Base-by-base conservation (phyloP, 2,797 vertebrate genomes). In the Melanotaenia parkinsoni region DNA sequence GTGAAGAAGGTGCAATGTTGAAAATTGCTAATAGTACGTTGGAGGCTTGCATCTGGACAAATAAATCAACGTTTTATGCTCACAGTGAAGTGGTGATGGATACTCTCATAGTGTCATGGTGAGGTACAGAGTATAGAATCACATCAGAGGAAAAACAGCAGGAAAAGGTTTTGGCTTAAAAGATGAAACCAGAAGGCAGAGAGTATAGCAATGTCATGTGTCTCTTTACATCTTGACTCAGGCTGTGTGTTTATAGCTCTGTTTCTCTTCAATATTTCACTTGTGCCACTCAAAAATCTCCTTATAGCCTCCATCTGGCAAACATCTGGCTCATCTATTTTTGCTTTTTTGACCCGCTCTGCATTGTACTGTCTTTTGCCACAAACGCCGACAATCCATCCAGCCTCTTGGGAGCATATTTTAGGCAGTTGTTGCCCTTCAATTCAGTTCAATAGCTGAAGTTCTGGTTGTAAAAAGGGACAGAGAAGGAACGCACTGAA, bases 251-350 rank as follows among this genome's bases (percentile, higher is more conserved):
- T 87, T 79, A 79, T 61, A 67, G 60, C 64, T 84, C 62, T 32
- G 56, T 22, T 58, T 81, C 67, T 77, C 65, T 74, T 77, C 76
- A 79, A 66, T 90, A 84, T 88, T 91, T 86, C 63, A 82, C 64
- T 81, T 35, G 65, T 84, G 83, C 74, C 77, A 74, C 80, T 87
- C 70, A 84, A 78, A 83, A 72, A 53, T 40, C 47, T 76, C 60
- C 58, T 61, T 3, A 38, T 3, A 57, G 45, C 57, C 26, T 60
- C 71, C 86, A 84, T 89, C 84, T 90, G 86, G 86, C 45, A 50
- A 82, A 85, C 88, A 90, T 83, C 88, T 90, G 86, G 67, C 72
- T 67, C 77, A 18, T 72, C 78, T 76, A 56, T 50, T 51, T 51
- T 38, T 14, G 7, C 47, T 63, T 22, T 40, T n/a, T 0, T 58